Evolutionary conservation across 1,140 invertebrate genomes (phyloP).

Genomic region (Drosophila aff.): DNA sequence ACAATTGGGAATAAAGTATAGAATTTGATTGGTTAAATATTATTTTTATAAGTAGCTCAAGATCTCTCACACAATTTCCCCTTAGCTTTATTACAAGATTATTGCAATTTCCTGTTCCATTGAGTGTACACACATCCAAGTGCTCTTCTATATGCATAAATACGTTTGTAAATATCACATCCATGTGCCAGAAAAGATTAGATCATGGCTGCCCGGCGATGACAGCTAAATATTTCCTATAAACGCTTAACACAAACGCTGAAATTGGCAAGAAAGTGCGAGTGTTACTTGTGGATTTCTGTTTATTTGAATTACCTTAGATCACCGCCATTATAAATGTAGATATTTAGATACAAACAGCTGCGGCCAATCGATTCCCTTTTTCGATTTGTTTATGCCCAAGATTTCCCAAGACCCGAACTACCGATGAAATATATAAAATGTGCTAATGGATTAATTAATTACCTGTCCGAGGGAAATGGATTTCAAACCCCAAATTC

Average conservation of each 20-base stretch:
- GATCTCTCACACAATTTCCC: background rate
- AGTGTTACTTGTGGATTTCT: constrained; percentile 17
- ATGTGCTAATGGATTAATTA: constrained; percentile 74
- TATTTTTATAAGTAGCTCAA: constrained; percentile 5
- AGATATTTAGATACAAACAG: constrained; percentile 29
- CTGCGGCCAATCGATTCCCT: constrained; percentile 26
- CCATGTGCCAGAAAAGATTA: constrained; percentile 32
- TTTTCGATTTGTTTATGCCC: constrained; percentile 21
- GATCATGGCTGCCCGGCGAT: constrained; percentile 18
- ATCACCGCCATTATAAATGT: background rate
- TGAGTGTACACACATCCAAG: background rate
- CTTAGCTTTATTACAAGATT: constrained; percentile 2
- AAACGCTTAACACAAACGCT: constrained; percentile 2
- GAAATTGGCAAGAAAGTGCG: constrained; percentile 6
- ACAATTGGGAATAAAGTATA: constrained; percentile 1
- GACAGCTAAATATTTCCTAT: constrained; percentile 33
- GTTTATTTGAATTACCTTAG: constrained; percentile 43
- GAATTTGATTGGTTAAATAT: too few relatives aligned
- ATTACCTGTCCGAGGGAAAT: constrained; percentile 66
- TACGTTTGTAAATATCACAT: constrained; percentile 34
- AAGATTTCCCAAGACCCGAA: constrained; percentile 19
- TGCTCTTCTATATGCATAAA: constrained; percentile 7
- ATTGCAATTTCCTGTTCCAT: constrained; percentile 23
- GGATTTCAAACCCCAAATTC: constrained; percentile 40
- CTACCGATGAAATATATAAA: constrained; percentile 47